Evolutionary conservation across 2,113 vertebrate species (phyloP).

Genomic region (Prunella himalayana): DNA sequence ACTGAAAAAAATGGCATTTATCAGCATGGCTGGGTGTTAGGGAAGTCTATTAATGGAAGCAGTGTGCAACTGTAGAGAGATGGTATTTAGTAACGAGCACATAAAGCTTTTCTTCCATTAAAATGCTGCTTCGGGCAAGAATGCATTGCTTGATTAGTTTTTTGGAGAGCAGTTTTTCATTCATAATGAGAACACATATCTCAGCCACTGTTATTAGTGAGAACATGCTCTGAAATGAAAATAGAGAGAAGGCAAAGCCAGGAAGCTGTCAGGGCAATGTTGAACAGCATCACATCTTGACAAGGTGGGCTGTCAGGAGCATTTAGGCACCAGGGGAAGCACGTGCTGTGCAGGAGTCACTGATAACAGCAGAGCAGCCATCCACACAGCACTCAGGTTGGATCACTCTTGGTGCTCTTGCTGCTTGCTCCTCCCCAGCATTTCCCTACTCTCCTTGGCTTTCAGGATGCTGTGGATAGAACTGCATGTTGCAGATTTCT

Average conservation of each 20-base stretch:
- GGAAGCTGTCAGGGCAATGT: background rate
- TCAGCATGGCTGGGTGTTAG: background rate
- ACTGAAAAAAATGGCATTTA: constrained; percentile 14
- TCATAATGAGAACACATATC: constrained; percentile 19
- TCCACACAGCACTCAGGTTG: background rate
- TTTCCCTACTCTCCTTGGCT: background rate
- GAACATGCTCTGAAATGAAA: background rate
- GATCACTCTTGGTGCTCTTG: background rate
- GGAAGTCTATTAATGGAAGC: background rate
- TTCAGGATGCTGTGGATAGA: background rate
- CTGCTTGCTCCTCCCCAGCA: background rate
- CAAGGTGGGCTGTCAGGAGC: background rate
- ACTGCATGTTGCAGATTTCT: background rate
- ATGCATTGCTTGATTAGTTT: constrained; percentile 10
- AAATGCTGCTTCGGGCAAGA: constrained; percentile 20
- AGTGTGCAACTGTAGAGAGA: background rate
- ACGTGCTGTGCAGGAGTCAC: background rate
- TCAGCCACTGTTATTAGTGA: background rate
- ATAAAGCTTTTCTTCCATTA: constrained; percentile 22
- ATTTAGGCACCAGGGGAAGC: background rate
- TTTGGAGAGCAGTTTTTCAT: constrained; percentile 48
- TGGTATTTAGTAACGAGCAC: background rate
- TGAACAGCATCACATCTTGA: background rate
- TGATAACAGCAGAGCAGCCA: background rate
- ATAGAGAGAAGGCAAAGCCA: background rate